Conservation (phyloP, 2,888 invertebrate genomes). For the Drosophila anomalipes region DNA sequence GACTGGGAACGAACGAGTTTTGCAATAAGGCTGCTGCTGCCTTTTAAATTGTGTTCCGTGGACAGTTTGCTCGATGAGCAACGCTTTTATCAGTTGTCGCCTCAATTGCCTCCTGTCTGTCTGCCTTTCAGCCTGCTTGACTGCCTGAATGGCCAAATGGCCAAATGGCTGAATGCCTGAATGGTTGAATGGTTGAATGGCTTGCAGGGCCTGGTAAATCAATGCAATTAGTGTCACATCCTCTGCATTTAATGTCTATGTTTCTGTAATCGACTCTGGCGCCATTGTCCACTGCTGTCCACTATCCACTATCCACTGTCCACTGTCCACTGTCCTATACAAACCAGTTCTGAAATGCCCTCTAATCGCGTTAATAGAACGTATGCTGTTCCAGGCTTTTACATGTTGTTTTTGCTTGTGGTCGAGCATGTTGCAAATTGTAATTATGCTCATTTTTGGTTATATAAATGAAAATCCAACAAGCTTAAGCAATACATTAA, state of each 20-base stretch:
- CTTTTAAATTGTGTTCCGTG: not conserved
- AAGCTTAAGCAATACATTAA: not conserved
- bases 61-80: slow-evolving; percentile 3
- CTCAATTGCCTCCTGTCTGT: slow-evolving; percentile 15
- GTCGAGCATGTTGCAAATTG: too few species aligned
- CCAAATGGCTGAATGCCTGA: slow-evolving; percentile 11
- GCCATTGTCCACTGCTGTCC: slow-evolving; percentile 49
- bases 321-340: slow-evolving; percentile 30
- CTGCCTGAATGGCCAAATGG: slow-evolving; percentile 1
- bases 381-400: not conserved
- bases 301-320: slow-evolving; percentile 32
- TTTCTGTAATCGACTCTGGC: slow-evolving; percentile 74
- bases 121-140: slow-evolving; percentile 14
- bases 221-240: slow-evolving; percentile 80
- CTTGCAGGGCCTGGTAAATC: slow-evolving; percentile 69
- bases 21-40: not conserved
- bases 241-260: slow-evolving; percentile 78
- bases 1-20: slow-evolving; percentile 48
- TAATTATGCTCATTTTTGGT: too few species aligned
- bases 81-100: slow-evolving; percentile 53
- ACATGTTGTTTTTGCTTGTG: not conserved
- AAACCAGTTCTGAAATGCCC: slow-evolving; percentile 48
- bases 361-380: slow-evolving; percentile 16
- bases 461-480: not conserved
- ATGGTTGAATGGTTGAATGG: slow-evolving; percentile 5